Percentiles rank a stretch among this genome's conserved stretches.
Conservation (phyloP, 2,888 invertebrate genomes). For the Anoncus sp. region DNA sequence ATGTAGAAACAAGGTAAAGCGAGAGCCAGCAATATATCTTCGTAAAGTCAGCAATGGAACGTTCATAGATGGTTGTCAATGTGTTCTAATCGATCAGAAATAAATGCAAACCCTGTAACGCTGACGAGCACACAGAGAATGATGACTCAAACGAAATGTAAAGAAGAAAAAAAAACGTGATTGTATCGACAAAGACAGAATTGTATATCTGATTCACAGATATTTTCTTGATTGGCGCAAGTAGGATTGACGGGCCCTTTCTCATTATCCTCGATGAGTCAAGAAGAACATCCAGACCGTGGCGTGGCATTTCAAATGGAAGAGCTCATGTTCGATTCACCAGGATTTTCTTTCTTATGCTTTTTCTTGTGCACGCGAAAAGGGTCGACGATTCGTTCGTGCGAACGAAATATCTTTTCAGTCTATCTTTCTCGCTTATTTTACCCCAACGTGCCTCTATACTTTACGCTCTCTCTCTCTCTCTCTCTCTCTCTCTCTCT, state of each 20-base stretch:
- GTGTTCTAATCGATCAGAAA: constrained; percentile 48
- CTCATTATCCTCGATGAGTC: constrained; percentile 23
- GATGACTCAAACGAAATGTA: constrained; percentile 15
- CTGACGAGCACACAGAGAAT: constrained; percentile 21
- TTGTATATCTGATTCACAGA: constrained; percentile 2
- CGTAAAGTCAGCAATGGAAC: constrained; percentile 43
- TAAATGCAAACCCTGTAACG: constrained; percentile 8
- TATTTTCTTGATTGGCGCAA: constrained; percentile 22
- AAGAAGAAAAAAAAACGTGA: background rate
- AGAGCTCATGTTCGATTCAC: constrained; percentile 24
- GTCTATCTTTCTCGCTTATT: constrained; percentile 16
- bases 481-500: background rate
- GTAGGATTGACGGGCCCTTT: constrained; percentile 14
- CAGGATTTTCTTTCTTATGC: constrained; percentile 3
- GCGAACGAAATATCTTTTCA: constrained; percentile 33
- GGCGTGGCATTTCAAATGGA: constrained; percentile 38
- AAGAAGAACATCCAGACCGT: constrained; percentile 25
- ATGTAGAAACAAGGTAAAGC: constrained; percentile 34
- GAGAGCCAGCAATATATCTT: constrained; percentile 11
- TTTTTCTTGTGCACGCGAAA: constrained; percentile 6
- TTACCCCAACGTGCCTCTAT: background rate
- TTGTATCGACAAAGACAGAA: background rate
- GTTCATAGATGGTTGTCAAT: constrained; percentile 35
- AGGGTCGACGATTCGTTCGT: constrained; percentile 40
- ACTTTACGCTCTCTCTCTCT: background rate